Base-by-base conservation (phyloP, 1,140 invertebrate genomes). In the Babylonia areolata region DNA sequence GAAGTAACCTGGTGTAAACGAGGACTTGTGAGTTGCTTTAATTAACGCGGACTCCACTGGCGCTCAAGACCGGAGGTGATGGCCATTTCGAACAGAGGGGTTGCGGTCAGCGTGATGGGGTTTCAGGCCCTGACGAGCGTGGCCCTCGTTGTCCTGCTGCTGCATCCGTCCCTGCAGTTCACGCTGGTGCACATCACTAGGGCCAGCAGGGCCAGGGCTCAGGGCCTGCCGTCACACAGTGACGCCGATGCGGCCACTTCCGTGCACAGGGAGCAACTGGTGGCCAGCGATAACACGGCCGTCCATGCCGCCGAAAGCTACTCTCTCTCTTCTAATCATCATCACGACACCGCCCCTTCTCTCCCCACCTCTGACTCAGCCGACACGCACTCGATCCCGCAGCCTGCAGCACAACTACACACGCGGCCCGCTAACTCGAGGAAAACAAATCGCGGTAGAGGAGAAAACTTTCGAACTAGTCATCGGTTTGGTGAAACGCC, bases 241-340 rank as follows among this genome's bases (percentile, higher is more conserved):
- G 81, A 35, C 37, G 33, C 69, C 20, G 37, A 6, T 5, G 15
- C 5, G 42, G 42, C 69, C 40, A 75, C 82, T 84, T 84, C 82
- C 82, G 64, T 71, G 23, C 58, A n/a, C 5, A 69, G 64, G 33
- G 75, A 73, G 64, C 82, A 73, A 37, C 82, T 75, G 82, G 64
- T 5, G 3, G 28, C 15, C 40, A 64, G 37, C 33, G 82, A 84
- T 84, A 84, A 58, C 31, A 28, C 42, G 28, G 15, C 42, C 9
- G 46, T 3, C 12, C 28, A 51, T 33, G 12, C 28, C 17, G 20
- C 64, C 64, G 3, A n/a, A n/a, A n/a, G n/a, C n/a, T n/a, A 40
- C 82, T 15, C 35, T 1, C 17, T 20, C 37, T 28, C 33, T 40
- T 37, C 35, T 39, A 37, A 9, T 40, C 75, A 23, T 23, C 58